These are phyloP conservation scores for Xiphophorus couchianus DNA, from an alignment of 2,113 vertebrate species.

Conservation along the genomic window DNA sequence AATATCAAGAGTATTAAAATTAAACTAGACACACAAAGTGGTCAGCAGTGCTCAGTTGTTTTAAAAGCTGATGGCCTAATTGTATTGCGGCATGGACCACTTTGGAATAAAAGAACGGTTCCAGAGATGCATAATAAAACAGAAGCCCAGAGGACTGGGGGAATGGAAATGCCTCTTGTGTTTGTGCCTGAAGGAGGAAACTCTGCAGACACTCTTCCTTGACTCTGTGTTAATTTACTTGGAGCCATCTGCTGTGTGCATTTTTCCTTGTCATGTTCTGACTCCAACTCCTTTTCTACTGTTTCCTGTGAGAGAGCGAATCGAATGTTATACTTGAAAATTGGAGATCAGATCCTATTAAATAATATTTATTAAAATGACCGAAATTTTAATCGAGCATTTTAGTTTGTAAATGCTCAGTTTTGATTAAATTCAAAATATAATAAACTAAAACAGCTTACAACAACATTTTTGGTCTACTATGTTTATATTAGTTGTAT, in stretches of 20 bases:
- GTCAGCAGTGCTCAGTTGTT: conserved; percentile 30
- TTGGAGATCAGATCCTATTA: too few relatives aligned
- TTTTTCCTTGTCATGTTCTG: conserved; percentile 13
- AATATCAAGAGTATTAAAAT: conserved; percentile 61
- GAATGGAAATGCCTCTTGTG: conserved; percentile 1
- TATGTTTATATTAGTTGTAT: too few relatives aligned
- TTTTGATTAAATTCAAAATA: too few relatives aligned
- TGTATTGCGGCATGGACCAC: conserved; percentile 49
- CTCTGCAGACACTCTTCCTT: not conserved
- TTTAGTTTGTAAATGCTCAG: too few relatives aligned
- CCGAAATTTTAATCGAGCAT: not conserved
- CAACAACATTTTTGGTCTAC: too few relatives aligned
- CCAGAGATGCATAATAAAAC: conserved; percentile 46
- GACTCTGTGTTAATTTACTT: conserved; percentile 8
- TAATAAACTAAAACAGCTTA: too few relatives aligned
- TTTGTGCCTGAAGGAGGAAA: conserved; percentile 7
- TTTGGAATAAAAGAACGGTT: conserved; percentile 50
- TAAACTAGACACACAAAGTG: conserved; percentile 44
- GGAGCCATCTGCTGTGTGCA: not conserved
- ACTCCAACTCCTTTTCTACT: not conserved
- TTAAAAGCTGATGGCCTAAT: conserved; percentile 61
- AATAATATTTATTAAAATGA: too few relatives aligned
- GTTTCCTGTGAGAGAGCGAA: conserved; percentile 2
- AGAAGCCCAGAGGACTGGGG: conserved; percentile 17
- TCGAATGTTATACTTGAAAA: not conserved